These are phyloP conservation scores for Acanthopleura granulata DNA, from an alignment of 2,888 invertebrate genomes.

Conservation along the genomic window DNA sequence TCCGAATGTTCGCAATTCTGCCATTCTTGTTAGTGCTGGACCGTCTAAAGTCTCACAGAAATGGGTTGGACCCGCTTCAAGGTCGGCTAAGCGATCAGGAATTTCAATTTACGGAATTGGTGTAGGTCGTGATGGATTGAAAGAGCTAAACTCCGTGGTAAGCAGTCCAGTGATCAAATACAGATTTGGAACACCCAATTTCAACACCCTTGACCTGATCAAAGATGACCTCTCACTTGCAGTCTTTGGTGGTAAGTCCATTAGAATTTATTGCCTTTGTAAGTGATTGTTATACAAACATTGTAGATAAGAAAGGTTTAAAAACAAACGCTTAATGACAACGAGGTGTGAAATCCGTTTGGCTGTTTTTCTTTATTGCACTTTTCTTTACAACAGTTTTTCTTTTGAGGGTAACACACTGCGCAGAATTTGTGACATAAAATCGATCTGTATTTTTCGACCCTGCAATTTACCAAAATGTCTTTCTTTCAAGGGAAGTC, in stretches of 20 bases:
- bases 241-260: not conserved
- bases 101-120: constrained; percentile 1
- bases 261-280: too few relatives aligned
- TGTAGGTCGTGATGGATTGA: not conserved
- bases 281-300: too few relatives aligned
- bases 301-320: too few relatives aligned
- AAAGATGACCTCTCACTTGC: not conserved
- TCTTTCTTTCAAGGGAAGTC: too few relatives aligned
- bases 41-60: not conserved
- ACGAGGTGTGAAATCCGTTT: too few relatives aligned
- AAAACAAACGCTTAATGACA: too few relatives aligned
- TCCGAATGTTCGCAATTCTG: constrained; percentile 37
- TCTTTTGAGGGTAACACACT: too few relatives aligned
- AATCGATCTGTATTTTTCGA: too few relatives aligned
- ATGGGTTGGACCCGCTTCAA: not conserved
- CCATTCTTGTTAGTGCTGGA: constrained; percentile 22
- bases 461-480: too few relatives aligned
- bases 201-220: not conserved
- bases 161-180: not conserved
- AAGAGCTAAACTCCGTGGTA: not conserved
- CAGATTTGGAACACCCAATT: not conserved
- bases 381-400: too few relatives aligned
- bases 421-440: too few relatives aligned
- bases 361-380: too few relatives aligned
- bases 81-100: not conserved